Evolutionary conservation across 2,888 invertebrate species (phyloP).

Genomic region (Zonitis immaculata): DNA sequence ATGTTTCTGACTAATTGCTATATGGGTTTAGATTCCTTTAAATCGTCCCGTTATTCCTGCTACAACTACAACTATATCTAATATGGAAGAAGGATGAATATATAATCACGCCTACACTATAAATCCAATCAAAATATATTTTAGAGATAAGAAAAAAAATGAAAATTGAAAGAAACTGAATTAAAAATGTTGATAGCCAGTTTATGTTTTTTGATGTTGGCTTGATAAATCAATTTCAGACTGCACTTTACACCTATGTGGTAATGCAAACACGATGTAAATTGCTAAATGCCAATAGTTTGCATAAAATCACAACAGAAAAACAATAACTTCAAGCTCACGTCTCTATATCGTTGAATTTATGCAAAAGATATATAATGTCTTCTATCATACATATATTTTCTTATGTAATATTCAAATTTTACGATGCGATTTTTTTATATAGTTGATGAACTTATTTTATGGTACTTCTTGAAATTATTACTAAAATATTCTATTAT

Average conservation of each 20-base stretch:
- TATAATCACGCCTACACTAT: slow-evolving; percentile 5
- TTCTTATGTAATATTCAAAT: background rate
- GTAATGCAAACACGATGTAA: slow-evolving; percentile 23
- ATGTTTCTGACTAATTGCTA: slow-evolving; percentile 36
- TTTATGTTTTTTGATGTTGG: background rate
- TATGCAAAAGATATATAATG: background rate
- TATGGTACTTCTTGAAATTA: too few species aligned
- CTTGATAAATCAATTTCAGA: slow-evolving; percentile 17
- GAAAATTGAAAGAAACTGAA: too few species aligned
- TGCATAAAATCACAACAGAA: slow-evolving; percentile 23
- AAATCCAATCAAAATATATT: too few species aligned
- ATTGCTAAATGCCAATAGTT: slow-evolving; percentile 23
- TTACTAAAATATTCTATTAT: too few species aligned
- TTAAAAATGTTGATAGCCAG: too few species aligned
- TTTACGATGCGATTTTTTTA: background rate
- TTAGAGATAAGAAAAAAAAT: too few species aligned
- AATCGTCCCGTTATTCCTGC: slow-evolving; percentile 7
- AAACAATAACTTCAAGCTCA: slow-evolving; percentile 23
- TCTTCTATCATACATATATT: too few species aligned
- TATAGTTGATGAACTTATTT: too few species aligned
- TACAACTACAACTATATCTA: slow-evolving; percentile 4
- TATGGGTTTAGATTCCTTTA: slow-evolving; percentile 7
- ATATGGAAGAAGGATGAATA: background rate
- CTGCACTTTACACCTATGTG: slow-evolving; percentile 17
- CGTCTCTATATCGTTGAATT: slow-evolving; percentile 3